Conservation (phyloP, 2,888 invertebrate genomes). For the Nymphalis polychloros region DNA sequence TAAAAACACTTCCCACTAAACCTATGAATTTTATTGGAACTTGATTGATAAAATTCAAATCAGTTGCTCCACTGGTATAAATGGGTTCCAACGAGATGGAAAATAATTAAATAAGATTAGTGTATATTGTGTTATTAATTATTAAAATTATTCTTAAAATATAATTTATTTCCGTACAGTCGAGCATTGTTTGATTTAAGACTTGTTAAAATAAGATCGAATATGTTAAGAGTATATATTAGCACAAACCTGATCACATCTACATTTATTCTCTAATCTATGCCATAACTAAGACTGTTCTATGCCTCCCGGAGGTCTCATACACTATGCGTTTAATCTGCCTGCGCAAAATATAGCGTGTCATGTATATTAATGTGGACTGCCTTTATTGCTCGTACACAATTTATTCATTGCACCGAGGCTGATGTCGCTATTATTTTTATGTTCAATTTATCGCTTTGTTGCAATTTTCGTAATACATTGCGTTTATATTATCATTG, state of each 20-base stretch:
- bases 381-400: conserved; percentile 61
- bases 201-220: too few relatives aligned
- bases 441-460: conserved; percentile 37
- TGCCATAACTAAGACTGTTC: conserved; percentile 57
- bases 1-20: too few relatives aligned
- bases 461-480: conserved; percentile 16
- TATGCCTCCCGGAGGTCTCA: conserved; percentile 72
- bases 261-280: conserved; percentile 38
- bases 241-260: not conserved
- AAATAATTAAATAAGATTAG: too few relatives aligned
- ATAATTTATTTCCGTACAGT: too few relatives aligned
- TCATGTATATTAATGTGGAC: conserved; percentile 71
- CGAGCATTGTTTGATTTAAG: too few relatives aligned
- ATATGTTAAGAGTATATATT: too few relatives aligned
- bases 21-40: too few relatives aligned
- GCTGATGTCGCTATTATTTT: conserved; percentile 36
- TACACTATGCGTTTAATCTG: conserved; percentile 70
- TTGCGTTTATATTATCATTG: conserved; percentile 2
- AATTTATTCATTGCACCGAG: conserved; percentile 64
- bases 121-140: too few relatives aligned
- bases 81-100: too few relatives aligned
- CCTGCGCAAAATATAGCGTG: conserved; percentile 67
- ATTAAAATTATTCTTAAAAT: too few relatives aligned
- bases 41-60: too few relatives aligned
- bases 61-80: too few relatives aligned